phyloP scores from a whole-genome alignment of 2,113 vertebrate species.

The Saguinus imperator region DNA sequence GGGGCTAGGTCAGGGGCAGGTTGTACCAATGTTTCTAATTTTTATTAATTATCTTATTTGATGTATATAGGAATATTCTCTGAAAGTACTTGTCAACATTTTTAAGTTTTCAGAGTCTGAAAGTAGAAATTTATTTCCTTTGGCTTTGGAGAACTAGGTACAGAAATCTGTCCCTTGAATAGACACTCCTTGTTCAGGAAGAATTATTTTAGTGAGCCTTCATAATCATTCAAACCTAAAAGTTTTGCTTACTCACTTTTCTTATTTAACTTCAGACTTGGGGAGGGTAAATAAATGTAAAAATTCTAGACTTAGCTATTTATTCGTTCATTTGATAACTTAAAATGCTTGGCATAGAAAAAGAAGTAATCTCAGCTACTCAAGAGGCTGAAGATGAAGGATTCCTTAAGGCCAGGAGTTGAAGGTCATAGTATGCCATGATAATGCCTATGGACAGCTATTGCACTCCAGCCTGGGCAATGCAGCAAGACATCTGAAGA shows the following conservation, averaged over 20 bases:
- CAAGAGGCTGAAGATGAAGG: no score
- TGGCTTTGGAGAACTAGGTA: not conserved
- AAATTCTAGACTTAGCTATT: not conserved
- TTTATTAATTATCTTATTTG: not conserved
- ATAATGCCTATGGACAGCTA: no score
- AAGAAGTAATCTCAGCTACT: not conserved
- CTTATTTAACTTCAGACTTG: not conserved
- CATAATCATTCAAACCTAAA: not conserved
- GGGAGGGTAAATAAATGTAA: not conserved
- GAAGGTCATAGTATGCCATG: no score
- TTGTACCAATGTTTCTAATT: not conserved
- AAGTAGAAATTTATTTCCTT: not conserved
- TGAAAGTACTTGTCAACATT: not conserved
- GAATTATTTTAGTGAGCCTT: not conserved
- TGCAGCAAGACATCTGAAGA: no score
- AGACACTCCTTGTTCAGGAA: not conserved
- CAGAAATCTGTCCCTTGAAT: not conserved
- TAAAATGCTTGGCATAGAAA: not conserved
- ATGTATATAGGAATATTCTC: not conserved
- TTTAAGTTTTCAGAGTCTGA: not conserved
- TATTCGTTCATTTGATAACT: conserved; percentile 39
- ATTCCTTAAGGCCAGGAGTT: no score
- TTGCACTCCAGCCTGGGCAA: no score
- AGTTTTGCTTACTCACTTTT: not conserved
- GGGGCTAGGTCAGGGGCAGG: accelerated